Base-by-base conservation (phyloP, 2,888 invertebrate species). In the Eupelmus urozonus region DNA sequence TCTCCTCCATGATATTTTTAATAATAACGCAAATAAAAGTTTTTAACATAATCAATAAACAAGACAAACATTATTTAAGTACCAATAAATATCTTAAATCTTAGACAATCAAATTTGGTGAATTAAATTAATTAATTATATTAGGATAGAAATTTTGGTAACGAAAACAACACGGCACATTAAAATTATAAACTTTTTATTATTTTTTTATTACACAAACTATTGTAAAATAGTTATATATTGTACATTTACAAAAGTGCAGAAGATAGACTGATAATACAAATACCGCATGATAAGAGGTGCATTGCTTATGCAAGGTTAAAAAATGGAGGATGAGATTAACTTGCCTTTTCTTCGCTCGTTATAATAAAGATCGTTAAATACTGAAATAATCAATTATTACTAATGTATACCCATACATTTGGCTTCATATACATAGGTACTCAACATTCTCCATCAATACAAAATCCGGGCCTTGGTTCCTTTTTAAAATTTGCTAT, bases 191-290 rank as follows among this genome's bases (percentile, higher is more conserved):
- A 73, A 66, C 16, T 55, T 57, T 66, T 73, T 65, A 65, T 73
- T 73, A 42, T 13, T 83, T 84, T 84, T 86, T 86, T 84, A 80
- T 84, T 84, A 83, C 84, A 87, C 82, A 86, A 87, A 87, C 87
- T 87, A 87, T 87, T 85, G 84, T 86, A 85, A 86, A 87, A 84
- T 83, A 87, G 85, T 85, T 87, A 84, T 82, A n/a, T n/a, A 82
- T 85, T 83, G 79, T 85, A 85, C 83, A 85, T 84, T 70, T 84
- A 84, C 57, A 81, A 85, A 84, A 84, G 83, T 83, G 81, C 80
- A 81, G 76, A 78, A 78, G 80, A n/a, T 65, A 60, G 60, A 66
- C 29, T 59, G 49, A 18, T 74, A 75, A 49, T 67, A 66, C 29
- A 74, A 75, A 67, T 75, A 51, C 49, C 55, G 55, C 55, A 63